Percentiles rank a stretch among this genome's conserved stretches.
These are phyloP conservation scores for Brenthis hecate DNA, from an alignment of 2,888 invertebrate genomes.

Conservation along the genomic window DNA sequence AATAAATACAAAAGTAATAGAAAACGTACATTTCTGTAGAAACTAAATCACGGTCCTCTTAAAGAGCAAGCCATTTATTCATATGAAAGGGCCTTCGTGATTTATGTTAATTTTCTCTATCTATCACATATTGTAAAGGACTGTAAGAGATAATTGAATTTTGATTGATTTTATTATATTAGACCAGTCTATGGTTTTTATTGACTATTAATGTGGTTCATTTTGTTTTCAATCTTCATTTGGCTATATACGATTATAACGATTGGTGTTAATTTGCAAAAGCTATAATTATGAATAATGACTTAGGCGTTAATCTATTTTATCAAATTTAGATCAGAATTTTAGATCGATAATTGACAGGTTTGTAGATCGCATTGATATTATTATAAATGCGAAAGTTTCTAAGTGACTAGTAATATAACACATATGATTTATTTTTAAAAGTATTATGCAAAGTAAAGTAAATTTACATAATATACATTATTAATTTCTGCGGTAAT, in stretches of 20 bases:
- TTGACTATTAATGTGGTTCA: constrained; percentile 12
- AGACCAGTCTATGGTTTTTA: constrained; percentile 5
- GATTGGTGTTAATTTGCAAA: constrained; percentile 3
- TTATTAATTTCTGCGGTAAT: too few species aligned
- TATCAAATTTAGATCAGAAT: too few species aligned
- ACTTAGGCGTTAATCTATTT: background rate
- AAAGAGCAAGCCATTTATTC: constrained; percentile 13
- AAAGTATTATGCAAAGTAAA: too few species aligned
- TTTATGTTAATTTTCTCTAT: constrained; percentile 39
- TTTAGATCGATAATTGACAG: too few species aligned
- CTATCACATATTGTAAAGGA: constrained; percentile 13
- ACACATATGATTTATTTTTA: too few species aligned
- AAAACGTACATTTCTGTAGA: background rate
- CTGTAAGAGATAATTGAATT: constrained; percentile 26
- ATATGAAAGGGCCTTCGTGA: constrained; percentile 40
- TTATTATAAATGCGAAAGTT: too few species aligned
- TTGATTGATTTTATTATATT: constrained; percentile 16
- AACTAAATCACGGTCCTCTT: constrained; percentile 8
- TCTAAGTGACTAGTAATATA: too few species aligned
- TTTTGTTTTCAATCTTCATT: constrained; percentile 18
- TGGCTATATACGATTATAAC: constrained; percentile 4
- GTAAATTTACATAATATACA: too few species aligned
- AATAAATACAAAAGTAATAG: constrained; percentile 1
- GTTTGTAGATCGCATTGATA: too few species aligned
- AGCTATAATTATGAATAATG: background rate